phyloP scores from a whole-genome alignment of 2,888 invertebrate species.

The Caenorhabditis uteleia region DNA sequence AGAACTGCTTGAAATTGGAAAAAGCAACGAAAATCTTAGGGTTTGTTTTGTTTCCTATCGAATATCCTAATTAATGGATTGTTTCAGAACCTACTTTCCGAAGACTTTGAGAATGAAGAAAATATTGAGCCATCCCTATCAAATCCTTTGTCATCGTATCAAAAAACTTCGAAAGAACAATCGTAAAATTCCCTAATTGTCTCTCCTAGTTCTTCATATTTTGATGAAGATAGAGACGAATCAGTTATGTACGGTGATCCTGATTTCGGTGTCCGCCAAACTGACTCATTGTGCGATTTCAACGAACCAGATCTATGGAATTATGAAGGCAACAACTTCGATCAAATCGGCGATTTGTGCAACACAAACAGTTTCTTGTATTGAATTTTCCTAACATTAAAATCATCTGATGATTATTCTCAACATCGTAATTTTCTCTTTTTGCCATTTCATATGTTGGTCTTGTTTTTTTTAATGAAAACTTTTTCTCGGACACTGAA shows the following conservation, averaged over 20 bases:
- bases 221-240: conserved; percentile 5
- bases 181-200: too few species aligned
- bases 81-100: conserved; percentile 24
- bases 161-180: conserved; percentile 1
- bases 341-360: too few species aligned
- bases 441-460: too few species aligned
- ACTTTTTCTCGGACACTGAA: too few species aligned
- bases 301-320: conserved; percentile 15
- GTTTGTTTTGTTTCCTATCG: conserved; percentile 1
- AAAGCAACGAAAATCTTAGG: conserved; percentile 45
- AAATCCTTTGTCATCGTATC: conserved; percentile 10
- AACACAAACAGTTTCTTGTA: too few species aligned
- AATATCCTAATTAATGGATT: not conserved
- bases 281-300: conserved; percentile 12
- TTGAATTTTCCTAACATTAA: too few species aligned
- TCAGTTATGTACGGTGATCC: conserved; percentile 1
- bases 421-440: too few species aligned
- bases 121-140: not conserved
- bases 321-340: too few species aligned
- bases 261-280: conserved; percentile 14
- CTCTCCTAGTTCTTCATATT: conserved; percentile 9
- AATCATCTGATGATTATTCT: too few species aligned
- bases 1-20: conserved; percentile 16
- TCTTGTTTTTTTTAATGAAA: too few species aligned
- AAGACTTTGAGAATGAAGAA: conserved; percentile 7